Base-by-base conservation (phyloP, 2,113 vertebrate species). In the Phalacrocorax pelagicus region DNA sequence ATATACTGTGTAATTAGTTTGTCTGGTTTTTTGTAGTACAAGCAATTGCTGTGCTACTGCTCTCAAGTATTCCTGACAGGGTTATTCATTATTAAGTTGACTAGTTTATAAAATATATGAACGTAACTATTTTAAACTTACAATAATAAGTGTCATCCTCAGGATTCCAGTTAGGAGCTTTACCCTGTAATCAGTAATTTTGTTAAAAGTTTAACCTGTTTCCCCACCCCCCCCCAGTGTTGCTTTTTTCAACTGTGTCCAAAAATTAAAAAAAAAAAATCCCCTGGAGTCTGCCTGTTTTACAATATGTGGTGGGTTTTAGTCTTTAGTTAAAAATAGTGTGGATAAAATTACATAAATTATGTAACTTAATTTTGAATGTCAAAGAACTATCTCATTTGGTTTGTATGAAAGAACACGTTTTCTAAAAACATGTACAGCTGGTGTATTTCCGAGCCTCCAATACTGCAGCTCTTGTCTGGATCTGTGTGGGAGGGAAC, bases 21-120 rank as follows among this genome's bases (percentile, higher is more conserved):
- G 51, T 44, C 15, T 70, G 44, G 4, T 42, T 27, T 81, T 36
- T 40, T 16, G 36, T 58, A 77, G 47, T 23, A 49, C n/a, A 54
- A 32, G 32, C 46, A 57, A 18, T 57, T 61, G 6, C 29, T 75
- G 34, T 86, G 69, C 69, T 9, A 3, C 49, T 75, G 55, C 44
- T 82, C 16, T 77, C 13, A n/a, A 57, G 44, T 42, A 10, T 38
- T 86, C 12, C 0, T 0, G 51, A 24, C 52, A n/a, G 0, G 6
- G 54, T 44, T 62, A 34, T 47, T 94, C 10, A 18, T 47, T 67
- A 36, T 59, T 71, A 36, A 47, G 29, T 59, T 63, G n/a, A 49
- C 12, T 67, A 7, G 36, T 9, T 83, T 54, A 73, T 47, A 38
- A 83, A 70, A 27, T 20, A 14, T 30, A 34, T 38, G 21, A 21